Evolutionary conservation across 2,888 invertebrate genomes (phyloP).

Genomic region (Bedellia somnulentella): DNA sequence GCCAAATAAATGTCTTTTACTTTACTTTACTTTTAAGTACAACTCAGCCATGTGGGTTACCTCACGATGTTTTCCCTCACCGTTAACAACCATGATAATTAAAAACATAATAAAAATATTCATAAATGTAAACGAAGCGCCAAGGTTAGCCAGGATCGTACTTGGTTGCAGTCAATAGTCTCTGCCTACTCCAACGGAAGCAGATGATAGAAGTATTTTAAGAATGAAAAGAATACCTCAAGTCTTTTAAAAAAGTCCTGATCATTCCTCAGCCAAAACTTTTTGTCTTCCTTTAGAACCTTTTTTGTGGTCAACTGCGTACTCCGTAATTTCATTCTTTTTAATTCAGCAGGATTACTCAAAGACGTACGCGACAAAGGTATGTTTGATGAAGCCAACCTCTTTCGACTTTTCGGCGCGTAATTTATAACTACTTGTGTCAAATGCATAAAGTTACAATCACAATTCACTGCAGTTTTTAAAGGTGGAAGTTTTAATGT

Average conservation of each 20-base stretch:
- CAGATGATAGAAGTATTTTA: no score
- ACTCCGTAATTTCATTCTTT: conserved; percentile 33
- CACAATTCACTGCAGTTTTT: conserved; percentile 20
- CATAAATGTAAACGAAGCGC: no score
- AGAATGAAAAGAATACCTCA: no score
- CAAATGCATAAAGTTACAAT: conserved; percentile 36
- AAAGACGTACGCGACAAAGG: conserved; percentile 34
- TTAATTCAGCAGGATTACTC: conserved; percentile 28
- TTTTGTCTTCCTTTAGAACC: conserved; percentile 21
- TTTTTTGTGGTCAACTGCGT: conserved; percentile 22
- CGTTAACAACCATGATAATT: no score
- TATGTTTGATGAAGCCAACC: conserved; percentile 30
- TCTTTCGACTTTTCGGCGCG: conserved; percentile 31
- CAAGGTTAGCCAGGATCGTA: no score
- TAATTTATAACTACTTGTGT: conserved; percentile 35
- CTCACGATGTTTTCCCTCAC: no score
- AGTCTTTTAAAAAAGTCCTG: conserved; percentile 43
- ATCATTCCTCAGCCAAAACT: conserved; percentile 22
- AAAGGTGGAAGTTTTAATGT: conserved; percentile 20
- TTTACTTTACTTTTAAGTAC: no score
- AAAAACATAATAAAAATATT: no score
- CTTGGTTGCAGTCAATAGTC: no score
- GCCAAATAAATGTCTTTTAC: no score
- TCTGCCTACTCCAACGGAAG: no score
- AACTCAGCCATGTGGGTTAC: no score